phyloP scores from a whole-genome alignment of 2,113 vertebrate genomes.

The rabbit (Oryctolagus cuniculus) region mOryCun1.1 NC_091440.1:30090501-30091000 shows the following conservation, averaged over 20 bases:
- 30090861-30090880: neutral
- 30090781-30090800: neutral
- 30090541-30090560: neutral
- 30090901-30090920: accelerated
- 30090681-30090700: neutral
- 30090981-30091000: neutral
- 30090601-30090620: neutral
- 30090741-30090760: neutral
- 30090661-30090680: neutral
- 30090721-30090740: neutral
- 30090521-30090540: neutral
- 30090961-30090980: neutral
- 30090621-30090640: neutral
- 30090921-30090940: neutral
- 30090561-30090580: neutral
- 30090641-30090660: neutral
- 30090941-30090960: neutral
- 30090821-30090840: neutral
- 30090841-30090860: neutral
- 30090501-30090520: neutral
- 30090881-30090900: neutral
- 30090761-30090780: neutral
- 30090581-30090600: neutral
- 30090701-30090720: neutral
- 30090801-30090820: neutral